Conservation (phyloP, 2,797 vertebrate species). For the Podargus strigoides region DNA sequence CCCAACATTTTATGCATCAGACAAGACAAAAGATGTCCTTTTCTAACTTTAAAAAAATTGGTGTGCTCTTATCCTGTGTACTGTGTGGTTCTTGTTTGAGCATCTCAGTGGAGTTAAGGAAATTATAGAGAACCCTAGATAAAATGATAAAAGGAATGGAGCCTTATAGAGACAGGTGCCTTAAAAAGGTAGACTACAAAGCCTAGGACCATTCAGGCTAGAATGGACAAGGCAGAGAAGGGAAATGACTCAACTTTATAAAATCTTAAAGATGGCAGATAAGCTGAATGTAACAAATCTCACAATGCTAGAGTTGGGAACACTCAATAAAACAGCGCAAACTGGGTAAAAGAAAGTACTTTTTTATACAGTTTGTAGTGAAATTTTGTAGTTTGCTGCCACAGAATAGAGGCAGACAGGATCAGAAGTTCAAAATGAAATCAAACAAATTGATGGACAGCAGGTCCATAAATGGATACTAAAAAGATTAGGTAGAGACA, state of each 20-base stretch:
- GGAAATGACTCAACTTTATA: background rate
- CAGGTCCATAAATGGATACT: constrained; percentile 28
- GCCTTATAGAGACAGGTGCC: background rate
- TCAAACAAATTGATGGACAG: constrained; percentile 30
- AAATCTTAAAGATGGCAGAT: background rate
- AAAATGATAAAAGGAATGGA: background rate
- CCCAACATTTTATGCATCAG: background rate
- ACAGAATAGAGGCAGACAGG: background rate
- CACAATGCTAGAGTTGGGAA: background rate
- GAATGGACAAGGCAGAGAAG: background rate
- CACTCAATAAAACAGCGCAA: background rate
- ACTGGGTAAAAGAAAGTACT: background rate
- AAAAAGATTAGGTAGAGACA: constrained; percentile 28
- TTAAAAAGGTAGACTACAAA: background rate
- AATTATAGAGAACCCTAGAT: background rate
- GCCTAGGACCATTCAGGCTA: background rate
- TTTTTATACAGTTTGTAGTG: background rate
- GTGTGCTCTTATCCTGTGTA: background rate
- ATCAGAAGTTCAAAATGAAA: constrained; percentile 10
- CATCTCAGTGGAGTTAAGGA: background rate
- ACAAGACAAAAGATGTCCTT: background rate
- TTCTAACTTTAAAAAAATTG: background rate
- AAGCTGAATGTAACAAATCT: background rate
- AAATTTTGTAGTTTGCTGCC: background rate
- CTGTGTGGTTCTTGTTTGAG: background rate